Percentiles rank a stretch among this genome's conserved stretches.
phyloP scores from a whole-genome alignment of 2,113 vertebrate species.

The Castor canadensis region DNA sequence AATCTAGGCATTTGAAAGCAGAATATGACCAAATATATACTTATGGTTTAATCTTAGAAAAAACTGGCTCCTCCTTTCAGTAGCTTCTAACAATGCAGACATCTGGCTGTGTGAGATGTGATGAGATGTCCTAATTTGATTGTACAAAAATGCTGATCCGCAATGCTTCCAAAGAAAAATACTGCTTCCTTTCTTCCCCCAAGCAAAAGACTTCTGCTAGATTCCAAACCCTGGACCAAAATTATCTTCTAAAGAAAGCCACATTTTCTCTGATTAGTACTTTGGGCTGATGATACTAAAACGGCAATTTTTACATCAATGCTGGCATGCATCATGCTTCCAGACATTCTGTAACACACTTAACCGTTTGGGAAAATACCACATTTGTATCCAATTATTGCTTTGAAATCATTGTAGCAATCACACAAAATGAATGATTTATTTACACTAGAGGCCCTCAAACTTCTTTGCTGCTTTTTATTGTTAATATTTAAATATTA shows the following conservation, averaged over 20 bases:
- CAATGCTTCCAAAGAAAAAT: slow-evolving; percentile 55
- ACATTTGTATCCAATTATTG: background rate
- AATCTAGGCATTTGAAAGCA: slow-evolving; percentile 60
- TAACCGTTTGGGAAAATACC: background rate
- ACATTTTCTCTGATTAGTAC: background rate
- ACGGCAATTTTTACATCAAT: background rate
- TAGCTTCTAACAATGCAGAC: slow-evolving; percentile 58
- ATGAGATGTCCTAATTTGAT: slow-evolving; percentile 63
- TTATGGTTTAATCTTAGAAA: slow-evolving; percentile 57
- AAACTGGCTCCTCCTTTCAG: slow-evolving; percentile 47
- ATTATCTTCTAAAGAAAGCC: slow-evolving; percentile 31
- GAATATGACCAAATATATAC: slow-evolving; percentile 35
- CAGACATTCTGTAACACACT: background rate
- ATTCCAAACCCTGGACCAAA: background rate
- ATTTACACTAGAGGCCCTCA: background rate
- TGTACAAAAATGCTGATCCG: slow-evolving; percentile 70
- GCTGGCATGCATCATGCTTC: background rate
- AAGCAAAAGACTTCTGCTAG: slow-evolving; percentile 49
- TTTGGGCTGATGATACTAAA: background rate
- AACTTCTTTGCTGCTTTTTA: background rate
- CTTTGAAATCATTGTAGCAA: slow-evolving; percentile 9
- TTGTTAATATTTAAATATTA: background rate
- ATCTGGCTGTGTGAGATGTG: slow-evolving; percentile 59
- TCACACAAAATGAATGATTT: background rate
- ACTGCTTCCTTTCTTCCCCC: slow-evolving; percentile 61